Evolutionary conservation across 2,797 vertebrate genomes (phyloP).

Genomic region (Danio albolineatus): DNA sequence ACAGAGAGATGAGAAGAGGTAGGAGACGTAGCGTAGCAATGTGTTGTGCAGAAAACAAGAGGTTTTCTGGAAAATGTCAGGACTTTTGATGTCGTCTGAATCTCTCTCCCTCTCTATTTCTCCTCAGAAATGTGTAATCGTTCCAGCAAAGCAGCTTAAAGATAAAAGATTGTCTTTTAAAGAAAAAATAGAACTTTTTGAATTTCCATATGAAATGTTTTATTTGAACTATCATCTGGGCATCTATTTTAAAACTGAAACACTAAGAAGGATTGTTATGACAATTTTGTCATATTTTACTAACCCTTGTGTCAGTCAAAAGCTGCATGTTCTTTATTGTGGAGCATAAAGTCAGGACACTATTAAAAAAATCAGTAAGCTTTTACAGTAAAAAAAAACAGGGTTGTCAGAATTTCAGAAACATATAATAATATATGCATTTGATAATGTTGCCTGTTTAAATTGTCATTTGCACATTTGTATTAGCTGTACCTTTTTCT

Average conservation of each 20-base stretch:
- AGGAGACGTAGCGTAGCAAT: neutral
- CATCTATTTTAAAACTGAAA: constrained; percentile 8
- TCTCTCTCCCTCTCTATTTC: neutral
- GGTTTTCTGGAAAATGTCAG: constrained; percentile 7
- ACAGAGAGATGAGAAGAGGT: constrained; percentile 8
- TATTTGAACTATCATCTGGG: neutral
- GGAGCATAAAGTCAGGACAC: neutral
- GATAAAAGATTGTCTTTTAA: neutral
- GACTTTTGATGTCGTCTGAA: constrained; percentile 8
- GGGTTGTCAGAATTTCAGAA: no score
- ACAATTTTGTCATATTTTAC: neutral
- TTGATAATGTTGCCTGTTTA: no score
- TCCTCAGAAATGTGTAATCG: neutral
- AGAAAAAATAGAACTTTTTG: neutral
- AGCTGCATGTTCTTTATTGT: no score
- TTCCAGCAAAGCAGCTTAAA: neutral
- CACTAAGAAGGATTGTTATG: neutral
- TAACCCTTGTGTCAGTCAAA: neutral
- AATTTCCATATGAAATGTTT: neutral
- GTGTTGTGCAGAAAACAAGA: neutral
- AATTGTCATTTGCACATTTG: no score
- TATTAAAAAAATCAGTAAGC: no score
- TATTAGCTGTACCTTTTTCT: neutral
- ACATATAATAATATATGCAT: no score
- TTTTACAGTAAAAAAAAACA: no score